A percentile compares a stretch with the other conserved stretches of the same genome.
phyloP scores from a whole-genome alignment of 37 sponge, comb jelly and placozoan genomes.

The Bolinopsis microptera region DNA sequence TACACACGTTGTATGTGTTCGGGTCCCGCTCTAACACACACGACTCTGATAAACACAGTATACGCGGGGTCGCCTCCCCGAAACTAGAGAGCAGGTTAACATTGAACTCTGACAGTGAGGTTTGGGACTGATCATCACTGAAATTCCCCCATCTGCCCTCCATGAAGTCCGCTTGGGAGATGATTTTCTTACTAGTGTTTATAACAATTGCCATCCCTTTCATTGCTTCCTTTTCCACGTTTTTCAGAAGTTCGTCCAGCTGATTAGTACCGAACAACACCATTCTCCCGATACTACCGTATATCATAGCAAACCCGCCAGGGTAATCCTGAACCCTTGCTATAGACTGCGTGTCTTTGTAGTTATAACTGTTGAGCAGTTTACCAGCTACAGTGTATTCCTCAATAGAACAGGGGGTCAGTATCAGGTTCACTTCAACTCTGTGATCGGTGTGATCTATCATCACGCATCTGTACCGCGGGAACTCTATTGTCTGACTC shows the following conservation, averaged over 20 bases:
- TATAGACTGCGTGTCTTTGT: conserved; percentile 90
- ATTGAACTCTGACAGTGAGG: conserved; percentile 90
- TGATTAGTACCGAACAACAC: conserved; percentile 42
- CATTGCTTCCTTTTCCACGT: conserved; percentile 46
- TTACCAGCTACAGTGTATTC: conserved; percentile 68
- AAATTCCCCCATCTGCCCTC: conserved; percentile 59
- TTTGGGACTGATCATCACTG: conserved; percentile 94
- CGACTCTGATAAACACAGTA: conserved; percentile 86
- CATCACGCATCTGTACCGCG: conserved; percentile 44
- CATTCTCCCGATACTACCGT: conserved; percentile 76
- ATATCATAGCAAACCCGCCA: conserved; percentile 81
- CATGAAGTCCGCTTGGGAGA: conserved; percentile 23
- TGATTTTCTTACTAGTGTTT: conserved; percentile 41
- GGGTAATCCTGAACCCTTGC: conserved; percentile 82
- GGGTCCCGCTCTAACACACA: conserved; percentile 98
- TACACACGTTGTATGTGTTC: conserved; percentile 87
- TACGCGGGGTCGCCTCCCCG: conserved; percentile 84
- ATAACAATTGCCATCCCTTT: conserved; percentile 26
- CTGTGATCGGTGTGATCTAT: conserved; percentile 51
- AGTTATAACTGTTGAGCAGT: conserved; percentile 80
- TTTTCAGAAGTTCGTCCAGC: conserved; percentile 25
- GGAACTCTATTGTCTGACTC: background rate
- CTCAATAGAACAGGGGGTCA: conserved; percentile 40
- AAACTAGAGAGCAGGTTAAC: conserved; percentile 69
- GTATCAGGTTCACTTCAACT: conserved; percentile 1